These are phyloP conservation scores for Drosophila dunni DNA, from an alignment of 1,140 invertebrate species.

Conservation along the genomic window DNA sequence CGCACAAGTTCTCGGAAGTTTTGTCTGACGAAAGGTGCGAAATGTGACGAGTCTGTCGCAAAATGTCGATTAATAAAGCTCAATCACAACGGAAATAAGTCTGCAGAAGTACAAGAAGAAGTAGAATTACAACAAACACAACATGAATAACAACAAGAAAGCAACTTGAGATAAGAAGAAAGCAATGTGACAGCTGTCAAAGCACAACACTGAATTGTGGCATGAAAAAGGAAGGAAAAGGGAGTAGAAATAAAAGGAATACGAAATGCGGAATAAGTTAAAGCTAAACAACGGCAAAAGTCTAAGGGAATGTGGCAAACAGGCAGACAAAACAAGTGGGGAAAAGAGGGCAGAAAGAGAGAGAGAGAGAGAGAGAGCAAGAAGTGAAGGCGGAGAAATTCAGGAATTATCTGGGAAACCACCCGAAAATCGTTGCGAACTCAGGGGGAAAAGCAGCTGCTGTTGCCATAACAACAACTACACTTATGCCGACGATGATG, in stretches of 20 bases:
- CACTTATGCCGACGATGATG: slow-evolving; percentile 41
- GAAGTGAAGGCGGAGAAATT: background rate
- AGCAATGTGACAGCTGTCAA: slow-evolving; percentile 76
- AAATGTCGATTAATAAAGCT: slow-evolving; percentile 59
- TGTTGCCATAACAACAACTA: slow-evolving; percentile 59
- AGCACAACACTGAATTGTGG: slow-evolving; percentile 49
- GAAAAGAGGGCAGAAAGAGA: slow-evolving; percentile 1
- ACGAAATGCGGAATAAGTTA: background rate
- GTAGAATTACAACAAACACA: slow-evolving; percentile 47
- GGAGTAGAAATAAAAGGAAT: background rate
- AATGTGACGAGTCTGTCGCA: slow-evolving; percentile 3
- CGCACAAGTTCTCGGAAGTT: background rate
- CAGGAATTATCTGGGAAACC: slow-evolving; percentile 49
- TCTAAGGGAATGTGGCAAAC: slow-evolving; percentile 38
- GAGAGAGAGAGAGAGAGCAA: slow-evolving; percentile 6
- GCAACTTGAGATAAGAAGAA: slow-evolving; percentile 50
- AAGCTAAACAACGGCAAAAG: slow-evolving; percentile 17
- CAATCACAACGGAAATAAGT: slow-evolving; percentile 53
- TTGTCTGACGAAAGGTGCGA: background rate
- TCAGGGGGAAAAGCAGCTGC: slow-evolving; percentile 18
- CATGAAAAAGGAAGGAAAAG: slow-evolving; percentile 6
- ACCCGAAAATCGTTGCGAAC: slow-evolving; percentile 41
- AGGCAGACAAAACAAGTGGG: background rate
- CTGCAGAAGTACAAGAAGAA: slow-evolving; percentile 15
- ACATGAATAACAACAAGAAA: slow-evolving; percentile 27